Evolutionary conservation across 2,113 vertebrate genomes (phyloP), one percentile per base, ranked within the genome.

Genomic region (Trinectes maculatus): DNA sequence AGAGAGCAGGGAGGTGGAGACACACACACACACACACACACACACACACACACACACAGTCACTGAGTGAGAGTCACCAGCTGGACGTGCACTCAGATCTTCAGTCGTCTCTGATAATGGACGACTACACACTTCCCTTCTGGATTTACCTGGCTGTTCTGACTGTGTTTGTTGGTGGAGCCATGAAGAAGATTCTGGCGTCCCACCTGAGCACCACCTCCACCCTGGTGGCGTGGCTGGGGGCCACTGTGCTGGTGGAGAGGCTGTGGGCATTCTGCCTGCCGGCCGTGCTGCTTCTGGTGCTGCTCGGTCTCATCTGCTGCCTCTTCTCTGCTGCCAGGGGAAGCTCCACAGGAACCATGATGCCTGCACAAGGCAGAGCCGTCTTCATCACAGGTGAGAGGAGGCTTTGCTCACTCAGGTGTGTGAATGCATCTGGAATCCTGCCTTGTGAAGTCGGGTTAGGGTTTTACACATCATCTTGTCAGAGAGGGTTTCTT

Each of bases 381-480:
- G 88, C 88, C 0, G 84, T 93, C 39, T 57, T 93, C 66, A 89
- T 93, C 78, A 93, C 92, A 91, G 92, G 92, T 93, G 89, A 74
- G 87, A 26, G 1, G 5, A 37, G 40, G 46, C 64, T 59, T 74
- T 55, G 2, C 67, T 71, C 49, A 1, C 67, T 46, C 48, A 68
- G 49, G 51, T 64, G 52, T 40, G 42, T 21, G 16, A 8, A 8
- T 19, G 6, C 6, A 19, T 43, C 8, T 21, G n/a, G 6, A n/a
- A n/a, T n/a, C n/a, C n/a, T n/a, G n/a, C n/a, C n/a, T n/a, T n/a
- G n/a, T n/a, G n/a, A n/a, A n/a, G n/a, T n/a, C n/a, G n/a, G n/a
- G n/a, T n/a, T n/a, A n/a, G n/a, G n/a, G n/a, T n/a, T n/a, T n/a
- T n/a, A n/a, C n/a, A n/a, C n/a, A 36, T 36, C 33, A 36, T 33